These are phyloP conservation scores for Gnathonemus echidnorhynchus DNA, from an alignment of 2,113 vertebrate genomes.

Conservation along the genomic window DNA sequence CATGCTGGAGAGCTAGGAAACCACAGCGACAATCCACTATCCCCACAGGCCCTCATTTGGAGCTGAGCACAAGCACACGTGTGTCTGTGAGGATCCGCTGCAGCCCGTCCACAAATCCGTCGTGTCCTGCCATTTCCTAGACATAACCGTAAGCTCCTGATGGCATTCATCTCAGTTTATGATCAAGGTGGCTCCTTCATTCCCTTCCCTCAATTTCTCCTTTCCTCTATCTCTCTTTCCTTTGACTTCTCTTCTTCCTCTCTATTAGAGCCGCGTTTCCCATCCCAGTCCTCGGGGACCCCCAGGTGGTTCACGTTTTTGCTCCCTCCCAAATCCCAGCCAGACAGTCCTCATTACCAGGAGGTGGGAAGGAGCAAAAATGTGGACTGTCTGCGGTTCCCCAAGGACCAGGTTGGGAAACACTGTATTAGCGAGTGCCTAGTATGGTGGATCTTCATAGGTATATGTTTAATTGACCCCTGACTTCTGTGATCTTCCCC, in stretches of 20 bases:
- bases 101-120: neutral
- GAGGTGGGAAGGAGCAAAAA: neutral
- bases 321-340: neutral
- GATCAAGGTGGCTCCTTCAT: neutral
- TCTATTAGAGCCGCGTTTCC: neutral
- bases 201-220: neutral
- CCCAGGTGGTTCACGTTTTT: neutral
- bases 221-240: neutral
- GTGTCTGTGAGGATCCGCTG: neutral
- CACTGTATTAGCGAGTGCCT: neutral
- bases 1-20: neutral
- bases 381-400: neutral
- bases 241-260: neutral
- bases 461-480: neutral
- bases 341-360: neutral
- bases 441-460: neutral
- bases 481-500: neutral
- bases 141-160: conserved; percentile 40
- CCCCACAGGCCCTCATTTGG: neutral
- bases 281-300: neutral
- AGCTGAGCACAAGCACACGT: neutral
- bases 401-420: neutral
- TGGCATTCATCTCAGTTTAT: conserved; percentile 39
- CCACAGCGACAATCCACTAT: neutral
- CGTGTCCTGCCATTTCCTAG: conserved; percentile 27